Conservation (phyloP, 2,797 vertebrate genomes). For the Hapalemur alaotrensis region DNA sequence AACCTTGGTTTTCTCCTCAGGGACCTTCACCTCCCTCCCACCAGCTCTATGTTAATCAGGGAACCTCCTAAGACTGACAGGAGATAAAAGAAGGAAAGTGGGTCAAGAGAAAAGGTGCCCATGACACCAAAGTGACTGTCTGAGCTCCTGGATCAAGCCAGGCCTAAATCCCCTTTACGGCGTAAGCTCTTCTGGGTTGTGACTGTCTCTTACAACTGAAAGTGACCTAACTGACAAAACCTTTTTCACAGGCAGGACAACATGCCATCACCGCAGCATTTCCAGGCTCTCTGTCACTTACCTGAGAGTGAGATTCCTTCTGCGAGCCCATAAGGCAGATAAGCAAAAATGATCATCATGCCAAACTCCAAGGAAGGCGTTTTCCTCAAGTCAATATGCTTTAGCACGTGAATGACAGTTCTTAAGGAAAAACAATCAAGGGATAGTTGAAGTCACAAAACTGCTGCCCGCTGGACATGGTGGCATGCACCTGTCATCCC, state of each 20-base stretch:
- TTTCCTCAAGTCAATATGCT: constrained; percentile 97
- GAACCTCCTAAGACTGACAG: background rate
- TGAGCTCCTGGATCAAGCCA: background rate
- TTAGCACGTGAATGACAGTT: constrained; percentile 84
- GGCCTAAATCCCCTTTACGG: background rate
- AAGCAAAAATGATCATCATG: constrained; percentile 99
- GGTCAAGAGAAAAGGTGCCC: background rate
- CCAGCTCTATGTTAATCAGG: background rate
- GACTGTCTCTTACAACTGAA: background rate
- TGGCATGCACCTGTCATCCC: background rate
- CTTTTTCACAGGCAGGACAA: background rate
- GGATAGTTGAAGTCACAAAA: background rate
- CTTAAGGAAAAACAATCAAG: constrained; percentile 78
- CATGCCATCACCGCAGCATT: fast-evolving
- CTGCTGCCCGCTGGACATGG: background rate
- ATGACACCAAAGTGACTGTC: background rate
- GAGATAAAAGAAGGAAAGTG: background rate
- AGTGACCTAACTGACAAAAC: background rate
- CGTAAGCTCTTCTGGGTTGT: background rate
- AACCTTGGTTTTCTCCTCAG: background rate
- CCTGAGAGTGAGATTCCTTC: constrained; percentile 98
- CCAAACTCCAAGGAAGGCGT: constrained; percentile 98
- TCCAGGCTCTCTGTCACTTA: constrained; percentile 75
- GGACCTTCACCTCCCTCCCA: background rate
- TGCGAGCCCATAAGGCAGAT: constrained; percentile 96